A percentile compares a stretch with the other conserved stretches of the same genome.
phyloP scores from a whole-genome alignment of 2,113 vertebrate genomes.

The Cynocephalus volans region DNA sequence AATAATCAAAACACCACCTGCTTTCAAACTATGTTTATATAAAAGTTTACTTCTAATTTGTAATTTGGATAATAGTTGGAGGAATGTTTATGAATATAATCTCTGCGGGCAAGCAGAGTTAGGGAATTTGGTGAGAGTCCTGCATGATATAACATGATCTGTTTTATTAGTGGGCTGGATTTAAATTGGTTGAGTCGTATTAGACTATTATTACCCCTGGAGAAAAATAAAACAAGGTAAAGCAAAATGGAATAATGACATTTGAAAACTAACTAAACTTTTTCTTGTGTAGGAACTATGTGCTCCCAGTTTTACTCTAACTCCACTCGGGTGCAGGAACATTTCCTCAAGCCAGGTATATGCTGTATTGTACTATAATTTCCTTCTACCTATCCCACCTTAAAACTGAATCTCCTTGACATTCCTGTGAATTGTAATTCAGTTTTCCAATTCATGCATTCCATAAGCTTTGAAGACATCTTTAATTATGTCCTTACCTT shows the following conservation, averaged over 20 bases:
- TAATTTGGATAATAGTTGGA: conserved; percentile 70
- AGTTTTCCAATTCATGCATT: not conserved
- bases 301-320: not conserved
- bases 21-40: conserved; percentile 42
- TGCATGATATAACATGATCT: not conserved
- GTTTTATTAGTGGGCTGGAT: not conserved
- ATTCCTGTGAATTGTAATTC: not conserved
- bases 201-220: not conserved
- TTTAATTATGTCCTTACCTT: not conserved
- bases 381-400: not conserved
- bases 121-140: not conserved
- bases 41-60: conserved; percentile 73
- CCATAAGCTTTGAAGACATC: not conserved
- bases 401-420: not conserved
- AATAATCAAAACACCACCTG: conserved; percentile 76
- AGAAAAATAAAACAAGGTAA: not conserved
- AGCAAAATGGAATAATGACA: not conserved
- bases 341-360: not conserved
- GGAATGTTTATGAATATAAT: conserved; percentile 25
- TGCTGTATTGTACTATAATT: not conserved
- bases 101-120: conserved; percentile 2
- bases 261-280: not conserved
- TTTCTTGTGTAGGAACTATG: not conserved
- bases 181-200: conserved; percentile 44
- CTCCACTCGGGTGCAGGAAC: not conserved